Conservation (phyloP, 2,113 vertebrate genomes). For the Malaclemys terrapin region DNA sequence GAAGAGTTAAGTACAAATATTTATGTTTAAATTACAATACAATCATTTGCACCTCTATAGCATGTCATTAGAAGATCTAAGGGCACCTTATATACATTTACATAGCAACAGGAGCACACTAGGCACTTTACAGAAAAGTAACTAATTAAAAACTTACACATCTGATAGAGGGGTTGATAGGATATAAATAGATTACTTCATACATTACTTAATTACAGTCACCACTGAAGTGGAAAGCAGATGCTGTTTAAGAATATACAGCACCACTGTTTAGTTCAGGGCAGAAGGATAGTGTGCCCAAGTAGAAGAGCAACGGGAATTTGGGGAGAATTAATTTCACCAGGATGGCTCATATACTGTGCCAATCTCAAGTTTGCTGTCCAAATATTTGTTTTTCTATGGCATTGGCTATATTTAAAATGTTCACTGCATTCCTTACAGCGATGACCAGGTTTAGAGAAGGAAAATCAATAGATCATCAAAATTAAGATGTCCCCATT, state of each 20-base stretch:
- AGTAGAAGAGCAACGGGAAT: neutral
- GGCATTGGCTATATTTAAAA: neutral
- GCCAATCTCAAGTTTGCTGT: neutral
- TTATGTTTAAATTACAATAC: neutral
- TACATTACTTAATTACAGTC: neutral
- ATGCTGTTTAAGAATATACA: neutral
- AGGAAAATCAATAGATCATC: neutral
- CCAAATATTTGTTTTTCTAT: neutral
- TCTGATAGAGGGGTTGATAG: neutral
- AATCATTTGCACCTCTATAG: neutral
- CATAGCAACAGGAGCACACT: neutral
- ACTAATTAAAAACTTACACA: neutral
- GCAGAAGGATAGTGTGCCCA: neutral
- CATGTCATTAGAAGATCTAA: neutral
- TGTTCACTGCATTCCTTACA: neutral
- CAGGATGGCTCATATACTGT: neutral
- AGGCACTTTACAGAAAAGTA: neutral
- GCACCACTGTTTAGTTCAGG: conserved; percentile 2
- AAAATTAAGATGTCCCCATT: neutral
- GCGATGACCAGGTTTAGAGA: neutral
- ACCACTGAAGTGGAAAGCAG: neutral
- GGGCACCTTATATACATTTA: neutral
- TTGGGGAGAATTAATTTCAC: neutral
- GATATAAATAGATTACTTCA: conserved; percentile 13
- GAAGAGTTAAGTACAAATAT: neutral